These are phyloP conservation scores for Sesamia nonagrioides DNA, from an alignment of 1,140 invertebrate genomes.

Conservation along the genomic window DNA sequence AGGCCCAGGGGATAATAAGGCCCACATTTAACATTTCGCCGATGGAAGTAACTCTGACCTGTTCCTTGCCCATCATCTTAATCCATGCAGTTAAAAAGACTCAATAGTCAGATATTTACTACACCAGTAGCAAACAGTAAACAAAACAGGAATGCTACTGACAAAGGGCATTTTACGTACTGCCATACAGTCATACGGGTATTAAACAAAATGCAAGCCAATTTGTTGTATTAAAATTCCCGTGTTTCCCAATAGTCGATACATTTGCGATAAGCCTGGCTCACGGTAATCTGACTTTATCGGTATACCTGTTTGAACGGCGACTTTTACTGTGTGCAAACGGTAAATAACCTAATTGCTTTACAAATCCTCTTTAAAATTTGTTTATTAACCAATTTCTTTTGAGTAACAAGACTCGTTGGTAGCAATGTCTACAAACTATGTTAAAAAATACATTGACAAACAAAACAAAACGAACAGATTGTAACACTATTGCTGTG, in stretches of 20 bases:
- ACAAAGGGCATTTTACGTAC: conserved; percentile 32
- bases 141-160: background rate
- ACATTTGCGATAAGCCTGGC: conserved; percentile 61
- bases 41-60: too few relatives aligned
- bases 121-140: conserved; percentile 2
- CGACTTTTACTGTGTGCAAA: conserved; percentile 33
- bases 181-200: conserved; percentile 31
- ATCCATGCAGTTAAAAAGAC: conserved; percentile 5
- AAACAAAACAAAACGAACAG: too few relatives aligned
- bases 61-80: too few relatives aligned
- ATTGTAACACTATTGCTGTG: too few relatives aligned
- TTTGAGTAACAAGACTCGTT: too few relatives aligned
- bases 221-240: conserved; percentile 58
- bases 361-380: conserved; percentile 20
- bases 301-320: conserved; percentile 44
- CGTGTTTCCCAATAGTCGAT: conserved; percentile 57
- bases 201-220: conserved; percentile 49
- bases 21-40: too few relatives aligned
- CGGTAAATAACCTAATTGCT: conserved; percentile 14
- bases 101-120: background rate
- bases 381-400: too few relatives aligned
- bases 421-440: too few relatives aligned
- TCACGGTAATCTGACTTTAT: conserved; percentile 66
- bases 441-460: too few relatives aligned
- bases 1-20: too few relatives aligned